These are phyloP conservation scores for Rhagonycha lutea DNA, from an alignment of 2,888 invertebrate genomes.

Conservation along the genomic window DNA sequence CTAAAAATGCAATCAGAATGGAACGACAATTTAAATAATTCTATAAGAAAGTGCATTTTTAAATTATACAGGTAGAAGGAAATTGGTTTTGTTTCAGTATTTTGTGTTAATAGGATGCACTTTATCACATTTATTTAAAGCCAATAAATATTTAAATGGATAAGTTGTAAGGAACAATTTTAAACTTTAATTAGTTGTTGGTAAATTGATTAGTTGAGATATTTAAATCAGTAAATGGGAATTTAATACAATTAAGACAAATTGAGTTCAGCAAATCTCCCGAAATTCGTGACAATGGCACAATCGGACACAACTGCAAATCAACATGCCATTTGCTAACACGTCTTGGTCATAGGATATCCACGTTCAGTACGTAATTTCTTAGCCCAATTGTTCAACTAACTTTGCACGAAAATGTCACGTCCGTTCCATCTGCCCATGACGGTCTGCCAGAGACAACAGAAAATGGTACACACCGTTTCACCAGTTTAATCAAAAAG, in stretches of 20 bases:
- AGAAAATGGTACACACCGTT: slow-evolving; percentile 18
- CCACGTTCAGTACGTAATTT: slow-evolving; percentile 23
- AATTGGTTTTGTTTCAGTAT: not conserved
- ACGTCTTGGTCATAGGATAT: slow-evolving; percentile 20
- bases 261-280: slow-evolving; percentile 30
- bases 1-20: not conserved
- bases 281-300: slow-evolving; percentile 23
- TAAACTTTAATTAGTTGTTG: slow-evolving; percentile 15
- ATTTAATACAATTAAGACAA: slow-evolving; percentile 35
- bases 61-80: not conserved
- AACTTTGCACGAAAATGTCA: slow-evolving; percentile 27
- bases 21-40: not conserved
- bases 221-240: slow-evolving; percentile 30
- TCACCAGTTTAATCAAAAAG: slow-evolving; percentile 14
- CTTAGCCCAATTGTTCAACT: slow-evolving; percentile 20
- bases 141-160: not conserved
- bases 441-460: slow-evolving; percentile 20
- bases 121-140: not conserved
- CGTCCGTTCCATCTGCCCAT: slow-evolving; percentile 33
- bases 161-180: not conserved
- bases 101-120: not conserved
- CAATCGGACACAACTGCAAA: slow-evolving; percentile 22
- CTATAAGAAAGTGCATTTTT: not conserved
- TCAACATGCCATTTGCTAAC: slow-evolving; percentile 23
- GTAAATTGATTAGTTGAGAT: slow-evolving; percentile 16